A percentile compares a stretch with the other conserved stretches of the same genome.
Evolutionary conservation across 2,797 vertebrate species (phyloP).

Genomic region (Chrysocyon brachyurus): DNA sequence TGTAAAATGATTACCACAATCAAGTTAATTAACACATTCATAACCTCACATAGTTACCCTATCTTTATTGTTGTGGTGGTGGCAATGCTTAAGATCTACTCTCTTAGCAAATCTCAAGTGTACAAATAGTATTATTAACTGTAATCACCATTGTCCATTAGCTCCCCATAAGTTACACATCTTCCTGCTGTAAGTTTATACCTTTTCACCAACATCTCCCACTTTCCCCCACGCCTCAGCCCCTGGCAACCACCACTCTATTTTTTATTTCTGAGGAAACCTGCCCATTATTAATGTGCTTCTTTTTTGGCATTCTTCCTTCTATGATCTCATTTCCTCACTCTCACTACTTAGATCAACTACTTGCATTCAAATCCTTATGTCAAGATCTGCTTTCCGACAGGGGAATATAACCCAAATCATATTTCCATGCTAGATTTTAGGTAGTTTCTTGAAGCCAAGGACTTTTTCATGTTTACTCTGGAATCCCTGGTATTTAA

Average conservation of each 20-base stretch:
- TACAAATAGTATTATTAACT: neutral
- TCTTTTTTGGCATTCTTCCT: neutral
- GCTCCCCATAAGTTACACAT: neutral
- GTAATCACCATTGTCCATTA: neutral
- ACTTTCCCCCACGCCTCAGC: neutral
- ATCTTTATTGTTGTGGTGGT: neutral
- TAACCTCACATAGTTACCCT: neutral
- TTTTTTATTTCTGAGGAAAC: neutral
- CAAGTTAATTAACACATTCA: neutral
- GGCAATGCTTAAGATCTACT: neutral
- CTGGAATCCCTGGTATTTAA: neutral
- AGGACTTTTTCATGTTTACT: neutral
- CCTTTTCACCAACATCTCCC: neutral
- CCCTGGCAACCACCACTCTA: neutral
- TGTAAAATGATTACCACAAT: neutral
- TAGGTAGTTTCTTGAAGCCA: neutral
- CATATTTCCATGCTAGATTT: neutral
- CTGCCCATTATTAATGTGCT: neutral
- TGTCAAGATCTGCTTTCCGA: slow-evolving; percentile 21
- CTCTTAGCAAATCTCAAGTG: neutral
- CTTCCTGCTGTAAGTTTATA: neutral
- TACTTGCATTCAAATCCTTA: neutral
- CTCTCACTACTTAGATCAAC: neutral
- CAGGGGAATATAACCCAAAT: neutral
- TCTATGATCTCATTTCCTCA: neutral